Conservation (phyloP, 2,888 invertebrate species). For the Busseola fusca region DNA sequence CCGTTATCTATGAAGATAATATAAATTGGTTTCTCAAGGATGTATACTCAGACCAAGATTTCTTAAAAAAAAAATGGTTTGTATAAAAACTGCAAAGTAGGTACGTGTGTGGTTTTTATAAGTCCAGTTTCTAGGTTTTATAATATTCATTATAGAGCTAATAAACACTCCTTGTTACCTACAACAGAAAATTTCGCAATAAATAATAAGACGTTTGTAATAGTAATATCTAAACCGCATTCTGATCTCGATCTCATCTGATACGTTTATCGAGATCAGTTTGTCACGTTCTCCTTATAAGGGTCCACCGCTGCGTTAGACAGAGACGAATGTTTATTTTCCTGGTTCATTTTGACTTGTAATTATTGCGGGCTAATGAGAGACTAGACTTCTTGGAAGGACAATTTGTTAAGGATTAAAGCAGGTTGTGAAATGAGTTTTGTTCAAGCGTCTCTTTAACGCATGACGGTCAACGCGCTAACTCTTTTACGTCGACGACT, state of each 20-base stretch:
- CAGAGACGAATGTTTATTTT: constrained; percentile 70
- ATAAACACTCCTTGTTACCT: constrained; percentile 70
- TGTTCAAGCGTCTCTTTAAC: constrained; percentile 44
- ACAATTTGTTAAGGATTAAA: constrained; percentile 72
- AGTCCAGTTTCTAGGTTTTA: constrained; percentile 12
- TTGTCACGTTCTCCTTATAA: constrained; percentile 75
- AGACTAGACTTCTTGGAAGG: constrained; percentile 72
- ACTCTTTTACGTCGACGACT: constrained; percentile 40
- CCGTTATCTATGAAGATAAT: constrained; percentile 34
- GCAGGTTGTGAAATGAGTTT: constrained; percentile 66
- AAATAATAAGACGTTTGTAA: constrained; percentile 81
- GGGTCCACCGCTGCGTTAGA: constrained; percentile 63
- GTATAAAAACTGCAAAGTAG: neutral
- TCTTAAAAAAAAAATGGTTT: neutral
- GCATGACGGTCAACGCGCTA: constrained; percentile 47
- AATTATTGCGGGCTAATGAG: constrained; percentile 81
- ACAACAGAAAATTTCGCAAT: constrained; percentile 73
- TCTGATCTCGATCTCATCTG: constrained; percentile 82
- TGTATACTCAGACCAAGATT: constrained; percentile 8
- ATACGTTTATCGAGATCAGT: constrained; percentile 80
- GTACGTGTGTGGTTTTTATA: neutral
- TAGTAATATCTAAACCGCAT: constrained; percentile 78
- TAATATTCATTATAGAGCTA: constrained; percentile 62
- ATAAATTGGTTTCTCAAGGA: constrained; percentile 26
- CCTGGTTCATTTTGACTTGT: constrained; percentile 74